Base-by-base conservation (phyloP, 1,140 invertebrate species). In the Trichonephila inaurata region DNA sequence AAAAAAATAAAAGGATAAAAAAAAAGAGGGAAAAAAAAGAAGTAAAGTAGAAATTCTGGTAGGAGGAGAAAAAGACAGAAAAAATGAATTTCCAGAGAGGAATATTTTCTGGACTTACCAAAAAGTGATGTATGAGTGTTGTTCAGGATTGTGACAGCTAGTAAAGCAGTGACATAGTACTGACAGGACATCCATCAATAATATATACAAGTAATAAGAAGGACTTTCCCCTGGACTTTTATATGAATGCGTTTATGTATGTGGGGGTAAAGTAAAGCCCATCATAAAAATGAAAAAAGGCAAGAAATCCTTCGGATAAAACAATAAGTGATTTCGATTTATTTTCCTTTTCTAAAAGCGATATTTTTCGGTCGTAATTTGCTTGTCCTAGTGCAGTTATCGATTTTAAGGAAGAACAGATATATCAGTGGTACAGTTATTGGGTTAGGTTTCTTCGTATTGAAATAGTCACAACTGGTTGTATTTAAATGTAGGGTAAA, bases 81-180 rank as follows among this genome's bases (percentile, higher is more conserved):
- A 61, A 89, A 89, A 33, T 44, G 28, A 89, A 89, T 28, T 82
- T 62, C 64, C 24, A 44, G 33, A 44, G 66, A n/a, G 51, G 69
- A 91, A 91, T 81, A 91, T 91, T 91, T 91, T 69, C 89, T 82
- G 72, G 89, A 91, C 77, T 91, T 91, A 91, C 89, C 89, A n/a
- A 24, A 82, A 91, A 91, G 89, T 91, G 89, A 91, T 91, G 89
- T 91, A 91, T 91, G 89, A 89, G 89, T 82, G 89, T 82, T 91
- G 89, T 91, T 91, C 89, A 12, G 61, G 77, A 91, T 40, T 91
- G 89, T 91, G 89, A 91, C 89, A 91, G 89, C 69, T 91, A 91
- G 89, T 91, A 82, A 82, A 82, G 89, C 77, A 91, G 69, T 91
- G 89, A 91, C 77, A 91, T 44, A 91, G 64, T 24, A 91, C 58